A percentile compares a stretch with the other conserved stretches of the same genome.
phyloP scores from a whole-genome alignment of 2,113 vertebrate species.

The Pseudopodoces humilis region DNA sequence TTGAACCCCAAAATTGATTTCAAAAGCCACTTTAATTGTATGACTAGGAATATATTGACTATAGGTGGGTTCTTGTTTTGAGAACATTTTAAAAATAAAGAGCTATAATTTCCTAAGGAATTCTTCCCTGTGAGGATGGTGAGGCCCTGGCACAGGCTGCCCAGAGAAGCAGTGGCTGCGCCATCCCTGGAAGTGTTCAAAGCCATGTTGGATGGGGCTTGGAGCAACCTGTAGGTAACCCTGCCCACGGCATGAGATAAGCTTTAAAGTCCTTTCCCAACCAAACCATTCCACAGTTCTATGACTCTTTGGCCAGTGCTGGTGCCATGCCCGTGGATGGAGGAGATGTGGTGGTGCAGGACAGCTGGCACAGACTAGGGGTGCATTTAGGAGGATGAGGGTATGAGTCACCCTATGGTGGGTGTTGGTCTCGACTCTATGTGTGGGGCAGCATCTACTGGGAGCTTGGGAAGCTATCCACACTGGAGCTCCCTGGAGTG shows the following conservation, averaged over 20 bases:
- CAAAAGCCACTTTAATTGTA: neutral
- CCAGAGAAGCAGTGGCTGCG: neutral
- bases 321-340: fast-evolving
- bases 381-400: neutral
- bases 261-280: neutral
- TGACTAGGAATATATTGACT: neutral
- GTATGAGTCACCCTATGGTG: neutral
- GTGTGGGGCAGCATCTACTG: neutral
- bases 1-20: neutral
- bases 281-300: neutral
- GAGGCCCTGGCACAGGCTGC: neutral
- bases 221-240: neutral
- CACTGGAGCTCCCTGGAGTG: neutral
- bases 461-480: neutral
- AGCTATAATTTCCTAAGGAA: neutral
- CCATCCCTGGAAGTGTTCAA: neutral
- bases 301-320: neutral
- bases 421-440: neutral
- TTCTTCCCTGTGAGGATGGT: neutral
- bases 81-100: neutral
- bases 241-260: neutral
- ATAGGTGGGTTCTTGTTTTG: neutral
- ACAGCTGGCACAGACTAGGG: neutral
- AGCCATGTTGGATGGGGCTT: neutral
- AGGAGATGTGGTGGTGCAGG: neutral